Evolutionary conservation across 2,797 vertebrate species (phyloP).

Genomic region (Dromococcyx pavoninus): DNA sequence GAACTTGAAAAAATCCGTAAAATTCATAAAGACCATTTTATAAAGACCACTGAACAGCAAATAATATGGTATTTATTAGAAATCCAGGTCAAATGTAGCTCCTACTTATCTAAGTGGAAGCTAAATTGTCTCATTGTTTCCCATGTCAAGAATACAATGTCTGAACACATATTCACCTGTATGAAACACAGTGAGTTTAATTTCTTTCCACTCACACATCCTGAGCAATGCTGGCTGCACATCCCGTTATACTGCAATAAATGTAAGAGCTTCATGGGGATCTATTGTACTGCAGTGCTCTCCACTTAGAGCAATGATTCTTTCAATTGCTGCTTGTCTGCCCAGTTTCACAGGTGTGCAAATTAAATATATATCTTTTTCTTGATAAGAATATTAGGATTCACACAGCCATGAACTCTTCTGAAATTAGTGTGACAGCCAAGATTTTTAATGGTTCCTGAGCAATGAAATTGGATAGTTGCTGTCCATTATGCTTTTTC

Average conservation of each 20-base stretch:
- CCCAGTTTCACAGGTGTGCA: not conserved
- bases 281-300: not conserved
- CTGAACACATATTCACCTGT: not conserved
- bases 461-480: not conserved
- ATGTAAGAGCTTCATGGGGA: not conserved
- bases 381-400: constrained; percentile 24
- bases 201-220: not conserved
- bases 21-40: not conserved
- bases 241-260: not conserved
- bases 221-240: not conserved
- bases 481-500: not conserved
- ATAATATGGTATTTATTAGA: not conserved
- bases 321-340: constrained; percentile 14
- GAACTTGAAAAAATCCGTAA: not conserved
- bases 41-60: not conserved
- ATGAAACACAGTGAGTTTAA: not conserved
- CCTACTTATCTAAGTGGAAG: not conserved
- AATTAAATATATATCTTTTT: constrained; percentile 19
- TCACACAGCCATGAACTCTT: not conserved
- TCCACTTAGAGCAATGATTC: not conserved
- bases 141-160: not conserved
- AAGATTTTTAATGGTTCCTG: not conserved
- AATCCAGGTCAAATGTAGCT: not conserved
- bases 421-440: not conserved
- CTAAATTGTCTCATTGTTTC: not conserved